Percentiles rank a stretch among this genome's conserved stretches.
These are phyloP conservation scores for Edolisoma coerulescens DNA, from an alignment of 2,113 vertebrate species.

Conservation along the genomic window DNA sequence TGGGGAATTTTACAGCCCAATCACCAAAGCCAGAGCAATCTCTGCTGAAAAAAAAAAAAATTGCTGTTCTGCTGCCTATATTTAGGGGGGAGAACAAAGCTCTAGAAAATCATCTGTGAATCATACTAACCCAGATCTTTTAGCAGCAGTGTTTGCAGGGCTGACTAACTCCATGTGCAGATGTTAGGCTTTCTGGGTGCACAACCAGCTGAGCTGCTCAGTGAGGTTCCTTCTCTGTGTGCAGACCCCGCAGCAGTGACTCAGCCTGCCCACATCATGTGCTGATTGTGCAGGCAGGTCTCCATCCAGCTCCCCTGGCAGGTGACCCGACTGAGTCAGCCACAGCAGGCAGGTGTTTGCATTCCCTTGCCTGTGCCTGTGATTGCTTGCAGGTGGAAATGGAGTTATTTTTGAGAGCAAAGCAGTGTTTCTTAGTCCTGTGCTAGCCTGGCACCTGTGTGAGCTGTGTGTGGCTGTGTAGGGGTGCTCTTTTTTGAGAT, in stretches of 20 bases:
- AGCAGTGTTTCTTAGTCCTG: not conserved
- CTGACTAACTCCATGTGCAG: not conserved
- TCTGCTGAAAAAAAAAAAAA: not conserved
- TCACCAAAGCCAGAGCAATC: not conserved
- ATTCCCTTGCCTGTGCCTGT: not conserved
- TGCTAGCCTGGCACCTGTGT: not conserved
- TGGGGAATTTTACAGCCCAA: not conserved
- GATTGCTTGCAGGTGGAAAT: not conserved
- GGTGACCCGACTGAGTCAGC: not conserved
- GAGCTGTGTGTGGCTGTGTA: not conserved
- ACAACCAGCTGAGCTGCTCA: not conserved
- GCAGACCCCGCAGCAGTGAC: not conserved
- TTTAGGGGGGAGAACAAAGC: not conserved
- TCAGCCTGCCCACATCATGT: not conserved
- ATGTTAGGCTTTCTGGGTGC: not conserved
- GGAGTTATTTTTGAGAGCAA: not conserved
- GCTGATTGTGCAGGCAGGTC: not conserved
- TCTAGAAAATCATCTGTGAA: slow-evolving; percentile 1
- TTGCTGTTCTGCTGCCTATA: not conserved
- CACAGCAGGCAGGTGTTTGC: not conserved
- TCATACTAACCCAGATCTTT: not conserved
- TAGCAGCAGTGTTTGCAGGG: not conserved
- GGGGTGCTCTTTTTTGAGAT: not conserved
- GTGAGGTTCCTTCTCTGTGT: not conserved
- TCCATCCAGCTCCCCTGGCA: not conserved